Evolutionary conservation across 2,797 vertebrate species (phyloP).

Genomic region (Anguilla megastoma): DNA sequence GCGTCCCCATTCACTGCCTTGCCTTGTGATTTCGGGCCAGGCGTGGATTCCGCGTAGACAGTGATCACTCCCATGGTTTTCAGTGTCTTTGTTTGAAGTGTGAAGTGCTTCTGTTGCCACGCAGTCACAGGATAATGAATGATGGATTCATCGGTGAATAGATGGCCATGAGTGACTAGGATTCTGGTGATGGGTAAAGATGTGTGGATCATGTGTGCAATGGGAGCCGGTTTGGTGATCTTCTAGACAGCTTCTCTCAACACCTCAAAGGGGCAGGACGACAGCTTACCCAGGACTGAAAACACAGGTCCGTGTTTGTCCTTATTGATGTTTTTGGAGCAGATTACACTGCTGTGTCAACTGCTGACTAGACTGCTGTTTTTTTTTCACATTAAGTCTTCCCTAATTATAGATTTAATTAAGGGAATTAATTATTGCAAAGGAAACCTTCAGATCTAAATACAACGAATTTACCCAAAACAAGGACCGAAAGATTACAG

Average conservation of each 20-base stretch:
- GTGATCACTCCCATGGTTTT: not conserved
- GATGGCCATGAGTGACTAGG: not conserved
- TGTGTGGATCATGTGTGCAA: not conserved
- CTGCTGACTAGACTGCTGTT: not conserved
- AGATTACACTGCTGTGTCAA: not conserved
- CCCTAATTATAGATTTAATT: not conserved
- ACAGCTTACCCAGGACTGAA: not conserved
- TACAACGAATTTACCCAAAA: not conserved
- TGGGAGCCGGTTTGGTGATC: not conserved
- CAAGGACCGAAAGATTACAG: not conserved
- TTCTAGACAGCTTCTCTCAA: not conserved
- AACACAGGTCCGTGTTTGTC: not conserved
- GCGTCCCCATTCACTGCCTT: not conserved
- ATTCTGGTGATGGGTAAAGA: not conserved
- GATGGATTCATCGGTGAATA: not conserved
- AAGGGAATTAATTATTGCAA: not conserved
- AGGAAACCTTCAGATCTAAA: not conserved
- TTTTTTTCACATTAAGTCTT: not conserved
- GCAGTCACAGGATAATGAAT: not conserved
- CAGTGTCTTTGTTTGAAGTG: not conserved
- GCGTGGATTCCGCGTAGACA: not conserved
- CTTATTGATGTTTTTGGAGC: not conserved
- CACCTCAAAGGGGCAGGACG: not conserved
- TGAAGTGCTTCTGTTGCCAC: not conserved
- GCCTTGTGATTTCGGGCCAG: not conserved